phyloP scores from a whole-genome alignment of 2,888 invertebrate species.

The Noctua janthe region DNA sequence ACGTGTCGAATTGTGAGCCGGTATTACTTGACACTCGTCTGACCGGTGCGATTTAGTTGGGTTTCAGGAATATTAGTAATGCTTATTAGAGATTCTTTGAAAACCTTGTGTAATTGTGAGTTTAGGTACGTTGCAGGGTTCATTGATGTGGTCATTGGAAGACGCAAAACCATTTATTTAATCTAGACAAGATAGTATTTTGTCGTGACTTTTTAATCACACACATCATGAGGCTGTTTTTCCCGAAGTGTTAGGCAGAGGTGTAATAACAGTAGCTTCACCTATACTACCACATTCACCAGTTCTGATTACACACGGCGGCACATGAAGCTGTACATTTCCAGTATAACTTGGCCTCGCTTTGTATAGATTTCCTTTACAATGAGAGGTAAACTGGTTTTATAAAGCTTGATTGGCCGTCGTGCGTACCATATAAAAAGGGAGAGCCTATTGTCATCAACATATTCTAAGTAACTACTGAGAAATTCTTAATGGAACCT shows the following conservation, averaged over 20 bases:
- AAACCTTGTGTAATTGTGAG: constrained; percentile 23
- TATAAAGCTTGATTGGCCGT: no score
- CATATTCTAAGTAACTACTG: neutral
- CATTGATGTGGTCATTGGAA: neutral
- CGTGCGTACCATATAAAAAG: no score
- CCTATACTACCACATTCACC: no score
- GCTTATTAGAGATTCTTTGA: constrained; percentile 25
- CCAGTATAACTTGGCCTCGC: no score
- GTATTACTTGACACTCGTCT: constrained; percentile 28
- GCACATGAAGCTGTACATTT: no score
- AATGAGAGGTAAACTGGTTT: no score
- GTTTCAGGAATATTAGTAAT: constrained; percentile 32
- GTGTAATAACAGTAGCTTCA: no score
- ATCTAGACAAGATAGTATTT: neutral
- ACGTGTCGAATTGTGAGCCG: constrained; percentile 48
- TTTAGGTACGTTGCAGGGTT: no score
- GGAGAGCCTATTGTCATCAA: neutral
- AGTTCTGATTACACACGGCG: no score
- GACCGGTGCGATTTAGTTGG: constrained; percentile 36
- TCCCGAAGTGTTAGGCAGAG: no score
- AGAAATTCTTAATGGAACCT: neutral
- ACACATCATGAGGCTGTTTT: neutral
- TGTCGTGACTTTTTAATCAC: neutral
- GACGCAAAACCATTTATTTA: neutral
- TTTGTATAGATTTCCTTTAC: no score